These are phyloP conservation scores for Goniozus legneri DNA, from an alignment of 1,140 invertebrate species.

Conservation along the genomic window DNA sequence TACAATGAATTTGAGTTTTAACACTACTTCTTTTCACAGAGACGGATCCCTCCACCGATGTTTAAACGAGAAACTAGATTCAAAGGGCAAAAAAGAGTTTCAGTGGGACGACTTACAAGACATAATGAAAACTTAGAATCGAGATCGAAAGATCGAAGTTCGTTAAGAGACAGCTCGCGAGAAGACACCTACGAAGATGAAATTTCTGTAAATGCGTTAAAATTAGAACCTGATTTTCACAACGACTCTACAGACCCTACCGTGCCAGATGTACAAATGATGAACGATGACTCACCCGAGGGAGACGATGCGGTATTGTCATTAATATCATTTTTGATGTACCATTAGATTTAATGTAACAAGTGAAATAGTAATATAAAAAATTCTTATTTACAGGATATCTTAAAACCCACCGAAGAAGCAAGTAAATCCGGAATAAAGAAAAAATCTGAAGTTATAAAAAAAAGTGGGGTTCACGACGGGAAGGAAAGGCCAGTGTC, in stretches of 20 bases:
- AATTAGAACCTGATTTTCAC: conserved; percentile 31
- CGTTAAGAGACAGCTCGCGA: conserved; percentile 12
- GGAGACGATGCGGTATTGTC: conserved; percentile 18
- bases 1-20: too few species aligned
- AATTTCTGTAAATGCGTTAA: conserved; percentile 18
- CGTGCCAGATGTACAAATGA: conserved; percentile 40
- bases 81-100: conserved; percentile 56
- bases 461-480: conserved; percentile 10
- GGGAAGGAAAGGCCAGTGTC: conserved; percentile 14
- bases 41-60: conserved; percentile 35
- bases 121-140: conserved; percentile 26
- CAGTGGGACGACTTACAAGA: conserved; percentile 40
- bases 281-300: conserved; percentile 36
- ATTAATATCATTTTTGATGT: too few species aligned
- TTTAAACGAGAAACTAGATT: conserved; percentile 47
- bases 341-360: too few species aligned
- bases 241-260: conserved; percentile 32
- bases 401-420: conserved; percentile 26
- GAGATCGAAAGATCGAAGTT: conserved; percentile 18
- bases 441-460: conserved; percentile 13
- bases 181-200: conserved; percentile 15
- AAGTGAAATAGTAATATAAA: too few species aligned
- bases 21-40: conserved; percentile 26
- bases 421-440: conserved; percentile 18
- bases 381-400: conserved; percentile 38